Base-by-base conservation (phyloP, 2,113 vertebrate species). In the Perca fluviatilis region DNA sequence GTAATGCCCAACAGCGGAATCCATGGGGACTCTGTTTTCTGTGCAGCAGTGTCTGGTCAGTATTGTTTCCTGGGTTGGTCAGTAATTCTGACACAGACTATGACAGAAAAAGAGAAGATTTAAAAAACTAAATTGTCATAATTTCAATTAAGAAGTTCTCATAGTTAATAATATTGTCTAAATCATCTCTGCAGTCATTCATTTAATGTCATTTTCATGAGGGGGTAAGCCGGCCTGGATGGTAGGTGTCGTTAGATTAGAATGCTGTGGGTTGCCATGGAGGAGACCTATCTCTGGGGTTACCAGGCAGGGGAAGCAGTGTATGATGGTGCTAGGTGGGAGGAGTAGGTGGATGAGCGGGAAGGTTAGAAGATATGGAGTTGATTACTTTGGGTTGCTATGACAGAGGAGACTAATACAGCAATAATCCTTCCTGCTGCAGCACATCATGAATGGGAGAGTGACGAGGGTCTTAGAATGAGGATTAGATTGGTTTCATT, bases 311-410 rank as follows among this genome's bases (percentile, higher is more conserved):
- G 78, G 60, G 73, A 67, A 58, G 79, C 64, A 13, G 84, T 71
- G 80, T 83, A 82, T 21, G 74, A 66, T 84, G 82, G 40, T 70
- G 87, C 77, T 12, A 73, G 83, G 82, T 91, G 88, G 89, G 82
- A 86, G 80, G 88, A 79, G 90, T 88, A 89, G 89, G 86, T 74
- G 87, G 72, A 82, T 78, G 89, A 86, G 86, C 78, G 61, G 85
- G 83, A 86, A 92, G 90, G 86, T 91, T 88, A 89, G 88, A 87
- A 83, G 91, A 93, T 83, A 88, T 64, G 77, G 90, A 92, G 90
- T 91, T 94, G 92, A 95, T 95, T 94, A 91, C 87, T 89, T 87
- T 82, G 76, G 85, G 89, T 93, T 94, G 92, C 91, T 83, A 90
- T 92, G 89, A 84, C 54, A 68, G 90, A 87, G 68, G 86, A 89